These are phyloP conservation scores for Scomber scombrus DNA, from an alignment of 2,113 vertebrate species.

Conservation along the genomic window DNA sequence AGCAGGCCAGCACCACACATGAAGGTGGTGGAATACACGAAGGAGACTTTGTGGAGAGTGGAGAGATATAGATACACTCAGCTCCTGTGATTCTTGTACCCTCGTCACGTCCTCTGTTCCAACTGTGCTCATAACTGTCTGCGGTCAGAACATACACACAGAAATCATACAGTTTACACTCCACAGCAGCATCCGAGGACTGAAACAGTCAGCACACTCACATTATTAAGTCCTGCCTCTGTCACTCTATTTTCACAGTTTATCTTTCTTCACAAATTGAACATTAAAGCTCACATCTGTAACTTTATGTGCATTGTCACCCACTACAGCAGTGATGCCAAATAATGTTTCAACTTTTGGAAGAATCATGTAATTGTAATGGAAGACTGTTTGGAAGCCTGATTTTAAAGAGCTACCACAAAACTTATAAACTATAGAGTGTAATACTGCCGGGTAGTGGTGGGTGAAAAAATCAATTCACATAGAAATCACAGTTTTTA, in stretches of 20 bases:
- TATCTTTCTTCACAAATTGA: neutral
- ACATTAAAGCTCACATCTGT: neutral
- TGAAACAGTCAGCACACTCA: neutral
- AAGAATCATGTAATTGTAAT: too few relatives aligned
- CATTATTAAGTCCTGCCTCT: neutral
- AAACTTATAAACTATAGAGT: too few relatives aligned
- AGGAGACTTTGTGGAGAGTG: slow-evolving; percentile 30
- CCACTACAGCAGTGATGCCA: too few relatives aligned
- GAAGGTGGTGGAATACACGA: slow-evolving; percentile 59
- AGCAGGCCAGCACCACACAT: slow-evolving; percentile 56
- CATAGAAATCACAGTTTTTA: too few relatives aligned
- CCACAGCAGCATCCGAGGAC: neutral
- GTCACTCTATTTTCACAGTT: neutral
- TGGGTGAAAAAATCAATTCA: too few relatives aligned
- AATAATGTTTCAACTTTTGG: too few relatives aligned
- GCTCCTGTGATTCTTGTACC: neutral
- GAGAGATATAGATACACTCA: slow-evolving; percentile 16
- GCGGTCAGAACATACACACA: neutral
- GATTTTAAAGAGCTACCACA: too few relatives aligned
- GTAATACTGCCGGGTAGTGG: too few relatives aligned
- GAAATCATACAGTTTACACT: neutral
- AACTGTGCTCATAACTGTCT: neutral
- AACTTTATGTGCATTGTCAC: neutral
- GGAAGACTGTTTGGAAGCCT: too few relatives aligned
- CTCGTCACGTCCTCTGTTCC: neutral